Evolutionary conservation across 2,797 vertebrate species (phyloP).

Genomic region (Syngnathus rostellatus): DNA sequence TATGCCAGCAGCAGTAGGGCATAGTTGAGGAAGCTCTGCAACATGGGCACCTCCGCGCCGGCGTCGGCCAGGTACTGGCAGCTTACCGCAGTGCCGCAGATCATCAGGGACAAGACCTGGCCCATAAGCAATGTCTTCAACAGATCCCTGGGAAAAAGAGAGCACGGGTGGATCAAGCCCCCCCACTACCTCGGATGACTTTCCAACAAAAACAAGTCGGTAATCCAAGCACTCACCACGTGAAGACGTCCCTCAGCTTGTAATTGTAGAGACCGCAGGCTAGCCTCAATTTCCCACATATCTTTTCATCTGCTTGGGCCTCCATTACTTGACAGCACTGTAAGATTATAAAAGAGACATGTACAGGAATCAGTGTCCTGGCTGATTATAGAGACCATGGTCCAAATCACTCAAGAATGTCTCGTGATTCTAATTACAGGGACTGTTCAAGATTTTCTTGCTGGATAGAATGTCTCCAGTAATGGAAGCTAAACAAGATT

Average conservation of each 20-base stretch:
- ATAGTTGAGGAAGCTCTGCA: constrained; percentile 95
- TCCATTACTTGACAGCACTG: constrained; percentile 48
- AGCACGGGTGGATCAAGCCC: neutral
- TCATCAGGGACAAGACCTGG: constrained; percentile 85
- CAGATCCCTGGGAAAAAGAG: constrained; percentile 67
- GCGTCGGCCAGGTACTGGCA: constrained; percentile 78
- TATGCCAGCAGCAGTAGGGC: constrained; percentile 79
- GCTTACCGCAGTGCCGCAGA: constrained; percentile 90
- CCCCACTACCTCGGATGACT: neutral
- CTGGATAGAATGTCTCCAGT: neutral
- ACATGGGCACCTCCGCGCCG: constrained; percentile 80
- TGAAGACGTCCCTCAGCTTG: constrained; percentile 55
- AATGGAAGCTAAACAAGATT: neutral
- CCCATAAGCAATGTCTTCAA: constrained; percentile 83
- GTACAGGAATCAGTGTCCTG: neutral
- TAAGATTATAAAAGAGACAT: neutral
- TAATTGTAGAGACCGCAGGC: constrained; percentile 33
- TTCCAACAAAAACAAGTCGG: neutral
- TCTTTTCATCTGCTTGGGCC: constrained; percentile 15
- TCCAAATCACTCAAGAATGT: neutral
- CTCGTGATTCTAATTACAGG: neutral
- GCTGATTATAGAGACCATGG: neutral
- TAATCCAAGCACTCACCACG: constrained; percentile 52
- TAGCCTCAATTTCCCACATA: constrained; percentile 39
- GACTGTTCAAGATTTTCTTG: neutral